Percentiles rank a stretch among this genome's conserved stretches.
These are phyloP conservation scores for Stictocephala bisonia DNA, from an alignment of 2,888 invertebrate genomes.

Conservation along the genomic window DNA sequence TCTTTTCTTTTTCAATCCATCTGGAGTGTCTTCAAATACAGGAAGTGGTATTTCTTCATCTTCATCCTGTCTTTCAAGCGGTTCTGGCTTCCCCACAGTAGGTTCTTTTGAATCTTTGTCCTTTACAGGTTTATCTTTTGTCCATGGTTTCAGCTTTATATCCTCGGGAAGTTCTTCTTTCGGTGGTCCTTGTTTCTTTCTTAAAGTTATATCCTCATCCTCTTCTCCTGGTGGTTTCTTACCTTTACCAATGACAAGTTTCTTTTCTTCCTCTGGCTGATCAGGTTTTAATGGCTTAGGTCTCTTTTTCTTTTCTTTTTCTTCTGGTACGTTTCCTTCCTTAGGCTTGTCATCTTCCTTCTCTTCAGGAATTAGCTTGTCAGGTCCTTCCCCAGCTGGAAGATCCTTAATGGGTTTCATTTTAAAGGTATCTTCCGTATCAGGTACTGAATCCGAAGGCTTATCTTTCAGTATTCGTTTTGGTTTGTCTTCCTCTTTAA, in stretches of 20 bases:
- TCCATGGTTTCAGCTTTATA: conserved; percentile 62
- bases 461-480: conserved; percentile 58
- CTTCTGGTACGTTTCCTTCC: no score
- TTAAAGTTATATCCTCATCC: conserved; percentile 63
- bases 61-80: conserved; percentile 59
- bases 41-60: conserved; percentile 55
- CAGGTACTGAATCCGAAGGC: conserved; percentile 58
- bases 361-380: conserved; percentile 38
- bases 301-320: conserved; percentile 64
- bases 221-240: conserved; percentile 34
- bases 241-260: neutral
- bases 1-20: conserved; percentile 49
- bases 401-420: conserved; percentile 58
- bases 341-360: conserved; percentile 49
- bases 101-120: conserved; percentile 55
- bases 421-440: conserved; percentile 51
- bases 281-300: conserved; percentile 51
- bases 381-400: conserved; percentile 60
- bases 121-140: conserved; percentile 60
- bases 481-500: conserved; percentile 62
- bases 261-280: neutral
- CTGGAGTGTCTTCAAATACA: conserved; percentile 54
- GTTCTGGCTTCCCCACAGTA: conserved; percentile 60
- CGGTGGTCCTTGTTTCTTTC: conserved; percentile 64
- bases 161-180: conserved; percentile 63